Percentiles rank a stretch among this genome's conserved stretches.
phyloP scores from a whole-genome alignment of 2,113 vertebrate genomes.

The Scomber colias region DNA sequence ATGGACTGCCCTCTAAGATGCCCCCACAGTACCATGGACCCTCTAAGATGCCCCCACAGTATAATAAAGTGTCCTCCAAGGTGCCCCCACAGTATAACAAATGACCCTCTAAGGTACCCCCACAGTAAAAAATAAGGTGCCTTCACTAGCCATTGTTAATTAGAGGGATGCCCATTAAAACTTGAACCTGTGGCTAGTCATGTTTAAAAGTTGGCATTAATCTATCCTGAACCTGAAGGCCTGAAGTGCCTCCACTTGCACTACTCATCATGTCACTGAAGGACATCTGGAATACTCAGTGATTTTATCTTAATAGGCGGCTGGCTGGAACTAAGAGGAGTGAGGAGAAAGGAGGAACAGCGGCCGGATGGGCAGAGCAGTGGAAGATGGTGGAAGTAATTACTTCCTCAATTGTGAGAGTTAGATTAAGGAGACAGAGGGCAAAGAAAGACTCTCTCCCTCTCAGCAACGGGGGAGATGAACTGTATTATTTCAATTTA shows the following conservation, averaged over 20 bases:
- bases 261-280: constrained; percentile 31
- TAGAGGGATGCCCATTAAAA: too few relatives aligned
- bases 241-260: constrained; percentile 21
- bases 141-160: too few relatives aligned
- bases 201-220: constrained; percentile 2
- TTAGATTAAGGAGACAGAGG: constrained; percentile 43
- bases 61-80: too few relatives aligned
- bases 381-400: constrained; percentile 46
- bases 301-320: constrained; percentile 44
- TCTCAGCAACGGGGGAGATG: not conserved
- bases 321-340: constrained; percentile 1
- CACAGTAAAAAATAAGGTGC: too few relatives aligned
- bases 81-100: too few relatives aligned
- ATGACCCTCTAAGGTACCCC: too few relatives aligned
- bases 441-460: constrained; percentile 17
- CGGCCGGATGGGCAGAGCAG: not conserved
- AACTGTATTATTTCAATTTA: constrained; percentile 19
- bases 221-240: constrained; percentile 13
- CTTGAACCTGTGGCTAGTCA: too few relatives aligned
- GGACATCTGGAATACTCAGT: constrained; percentile 32
- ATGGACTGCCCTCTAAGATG: too few relatives aligned
- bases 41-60: too few relatives aligned
- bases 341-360: constrained; percentile 2
- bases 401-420: constrained; percentile 40
- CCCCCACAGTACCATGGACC: too few relatives aligned